Evolutionary conservation across 35 echinoderm and acorn worm species (phyloP).

Genomic region (Lytechinus variegatus): DNA sequence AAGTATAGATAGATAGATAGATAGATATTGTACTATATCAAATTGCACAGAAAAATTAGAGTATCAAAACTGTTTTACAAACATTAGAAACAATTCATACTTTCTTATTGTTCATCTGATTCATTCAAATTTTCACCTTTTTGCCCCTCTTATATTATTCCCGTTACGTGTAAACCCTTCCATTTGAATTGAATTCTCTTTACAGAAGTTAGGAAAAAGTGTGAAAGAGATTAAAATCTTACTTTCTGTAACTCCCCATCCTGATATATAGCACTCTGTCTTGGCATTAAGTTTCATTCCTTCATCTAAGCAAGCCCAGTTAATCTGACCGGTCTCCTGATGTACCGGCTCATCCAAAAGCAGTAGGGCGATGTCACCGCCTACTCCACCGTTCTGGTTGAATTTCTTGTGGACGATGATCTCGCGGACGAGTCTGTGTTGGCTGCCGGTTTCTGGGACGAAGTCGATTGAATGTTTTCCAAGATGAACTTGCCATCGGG

Average conservation of each 20-base stretch:
- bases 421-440: not conserved
- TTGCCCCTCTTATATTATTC: too few relatives aligned
- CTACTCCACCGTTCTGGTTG: slow-evolving; percentile 22
- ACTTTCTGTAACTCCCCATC: slow-evolving; percentile 88
- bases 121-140: too few relatives aligned
- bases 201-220: too few relatives aligned
- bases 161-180: too few relatives aligned
- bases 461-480: slow-evolving; percentile 64
- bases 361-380: slow-evolving; percentile 72
- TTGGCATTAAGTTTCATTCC: slow-evolving; percentile 31
- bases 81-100: too few relatives aligned
- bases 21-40: too few relatives aligned
- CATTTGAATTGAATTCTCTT: too few relatives aligned
- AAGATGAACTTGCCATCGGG: slow-evolving; percentile 73
- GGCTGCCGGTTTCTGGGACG: not conserved
- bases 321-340: slow-evolving; percentile 50
- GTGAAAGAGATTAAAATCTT: not conserved
- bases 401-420: slow-evolving; percentile 63
- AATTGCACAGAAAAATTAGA: too few relatives aligned
- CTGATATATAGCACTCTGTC: slow-evolving; percentile 71
- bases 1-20: too few relatives aligned
- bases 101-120: too few relatives aligned
- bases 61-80: too few relatives aligned
- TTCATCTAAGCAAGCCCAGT: slow-evolving; percentile 70
- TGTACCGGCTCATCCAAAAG: slow-evolving; percentile 58